Percentiles rank a stretch among this genome's conserved stretches.
These are phyloP conservation scores for Lasioglossum albipes DNA, from an alignment of 1,140 invertebrate species.

Conservation along the genomic window DNA sequence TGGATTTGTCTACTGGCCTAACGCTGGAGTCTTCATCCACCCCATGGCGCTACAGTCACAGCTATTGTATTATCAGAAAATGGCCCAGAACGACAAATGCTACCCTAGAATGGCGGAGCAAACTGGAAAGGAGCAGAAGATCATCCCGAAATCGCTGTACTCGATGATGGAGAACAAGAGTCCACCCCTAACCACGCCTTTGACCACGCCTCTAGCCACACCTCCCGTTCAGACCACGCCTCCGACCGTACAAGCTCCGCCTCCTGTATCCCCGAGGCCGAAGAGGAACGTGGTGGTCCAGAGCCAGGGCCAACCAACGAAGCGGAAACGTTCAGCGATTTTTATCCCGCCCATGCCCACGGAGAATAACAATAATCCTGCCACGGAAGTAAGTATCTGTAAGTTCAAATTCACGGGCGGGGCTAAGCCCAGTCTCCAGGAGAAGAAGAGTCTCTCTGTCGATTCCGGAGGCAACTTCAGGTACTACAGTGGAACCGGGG, in stretches of 20 bases:
- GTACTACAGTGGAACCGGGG: conserved; percentile 88
- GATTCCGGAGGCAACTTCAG: conserved; percentile 92
- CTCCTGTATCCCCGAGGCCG: conserved; percentile 65
- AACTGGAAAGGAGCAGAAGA: conserved; percentile 70
- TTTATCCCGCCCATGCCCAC: conserved; percentile 89
- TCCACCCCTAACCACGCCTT: conserved; percentile 54
- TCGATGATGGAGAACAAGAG: conserved; percentile 71
- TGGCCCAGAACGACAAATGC: conserved; percentile 80
- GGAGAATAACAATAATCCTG: conserved; percentile 86
- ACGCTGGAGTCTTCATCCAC: conserved; percentile 85
- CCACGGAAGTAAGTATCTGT: conserved; percentile 92
- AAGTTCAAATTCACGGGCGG: conserved; percentile 96
- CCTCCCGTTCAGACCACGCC: conserved; percentile 60
- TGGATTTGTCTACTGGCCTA: conserved; percentile 85
- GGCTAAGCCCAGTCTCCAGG: conserved; percentile 90
- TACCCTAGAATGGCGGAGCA: conserved; percentile 48
- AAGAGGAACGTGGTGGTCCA: conserved; percentile 69
- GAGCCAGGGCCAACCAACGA: conserved; percentile 80
- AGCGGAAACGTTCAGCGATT: conserved; percentile 89
- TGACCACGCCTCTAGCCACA: conserved; percentile 33
- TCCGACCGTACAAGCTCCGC: conserved; percentile 51
- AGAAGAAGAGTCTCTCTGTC: conserved; percentile 94
- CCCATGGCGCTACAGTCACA: conserved; percentile 87
- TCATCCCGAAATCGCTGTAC: conserved; percentile 72
- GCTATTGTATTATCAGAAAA: conserved; percentile 86